These are phyloP conservation scores for Penaeus indicus DNA, from an alignment of 1,140 invertebrate genomes.

Conservation along the genomic window DNA sequence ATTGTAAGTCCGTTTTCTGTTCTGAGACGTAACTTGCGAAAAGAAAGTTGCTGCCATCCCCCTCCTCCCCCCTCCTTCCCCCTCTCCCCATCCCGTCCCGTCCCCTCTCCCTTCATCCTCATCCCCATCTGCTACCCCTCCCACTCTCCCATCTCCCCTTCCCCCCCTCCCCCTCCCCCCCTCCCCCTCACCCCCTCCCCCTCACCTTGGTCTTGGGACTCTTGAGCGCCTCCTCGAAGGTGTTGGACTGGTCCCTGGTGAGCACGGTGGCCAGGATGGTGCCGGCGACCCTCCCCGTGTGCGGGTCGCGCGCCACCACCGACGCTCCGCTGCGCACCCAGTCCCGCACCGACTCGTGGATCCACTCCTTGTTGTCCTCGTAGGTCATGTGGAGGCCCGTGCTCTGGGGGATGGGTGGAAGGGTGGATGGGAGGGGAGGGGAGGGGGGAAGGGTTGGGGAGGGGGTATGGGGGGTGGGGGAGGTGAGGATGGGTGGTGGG, in stretches of 20 bases:
- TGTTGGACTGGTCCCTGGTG: slow-evolving; percentile 59
- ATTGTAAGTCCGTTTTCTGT: no score
- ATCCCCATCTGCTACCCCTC: no score
- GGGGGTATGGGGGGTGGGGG: background rate
- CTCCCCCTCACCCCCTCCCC: no score
- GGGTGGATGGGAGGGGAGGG: background rate
- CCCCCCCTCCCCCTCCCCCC: no score
- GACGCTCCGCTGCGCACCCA: slow-evolving; percentile 64
- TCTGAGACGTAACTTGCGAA: no score
- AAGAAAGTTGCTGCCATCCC: no score
- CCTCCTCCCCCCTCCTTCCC: no score
- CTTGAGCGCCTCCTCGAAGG: slow-evolving; percentile 62
- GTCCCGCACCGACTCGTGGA: slow-evolving; percentile 57
- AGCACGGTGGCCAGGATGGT: slow-evolving; percentile 65
- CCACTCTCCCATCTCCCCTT: no score
- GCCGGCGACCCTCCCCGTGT: slow-evolving; percentile 52
- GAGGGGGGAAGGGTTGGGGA: background rate
- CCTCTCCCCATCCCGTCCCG: no score
- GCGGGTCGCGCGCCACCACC: slow-evolving; percentile 56
- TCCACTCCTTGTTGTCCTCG: slow-evolving; percentile 66
- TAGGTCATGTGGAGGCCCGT: slow-evolving; percentile 67
- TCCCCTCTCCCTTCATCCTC: no score
- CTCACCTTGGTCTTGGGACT: slow-evolving; percentile 64
- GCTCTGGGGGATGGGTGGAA: slow-evolving; percentile 48
- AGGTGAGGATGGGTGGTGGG: no score